Conservation (phyloP, 2,113 vertebrate species). For the Talpa occidentalis region DNA sequence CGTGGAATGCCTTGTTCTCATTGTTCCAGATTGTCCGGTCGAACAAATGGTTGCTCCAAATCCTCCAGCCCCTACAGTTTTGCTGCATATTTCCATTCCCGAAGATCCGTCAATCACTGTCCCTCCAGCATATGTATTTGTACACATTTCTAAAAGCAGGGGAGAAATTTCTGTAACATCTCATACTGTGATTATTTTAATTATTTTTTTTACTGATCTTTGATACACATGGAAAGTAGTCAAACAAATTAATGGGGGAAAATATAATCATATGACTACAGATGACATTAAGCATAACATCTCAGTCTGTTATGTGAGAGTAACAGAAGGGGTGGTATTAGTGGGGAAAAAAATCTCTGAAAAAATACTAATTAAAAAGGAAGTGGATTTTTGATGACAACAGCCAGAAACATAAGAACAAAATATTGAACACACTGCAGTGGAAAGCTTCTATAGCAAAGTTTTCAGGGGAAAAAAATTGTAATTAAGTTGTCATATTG, state of each 20-base stretch:
- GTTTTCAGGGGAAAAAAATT: background rate
- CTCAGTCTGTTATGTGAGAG: background rate
- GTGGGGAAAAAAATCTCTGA: background rate
- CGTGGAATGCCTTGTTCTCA: conserved; percentile 66
- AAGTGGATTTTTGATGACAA: background rate
- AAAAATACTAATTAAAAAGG: background rate
- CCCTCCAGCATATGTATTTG: conserved; percentile 52
- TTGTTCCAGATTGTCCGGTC: background rate
- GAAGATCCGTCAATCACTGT: conserved; percentile 41
- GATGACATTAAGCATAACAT: background rate
- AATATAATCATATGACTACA: background rate
- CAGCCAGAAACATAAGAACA: background rate
- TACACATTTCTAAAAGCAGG: conserved; percentile 66
- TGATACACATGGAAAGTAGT: background rate
- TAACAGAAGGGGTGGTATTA: background rate
- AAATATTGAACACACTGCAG: background rate
- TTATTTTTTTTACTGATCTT: background rate
- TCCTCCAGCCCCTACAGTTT: background rate
- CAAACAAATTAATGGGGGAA: background rate
- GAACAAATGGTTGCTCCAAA: background rate
- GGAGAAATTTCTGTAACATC: background rate
- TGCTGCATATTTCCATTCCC: conserved; percentile 54
- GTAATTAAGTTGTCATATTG: background rate
- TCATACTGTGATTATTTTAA: background rate
- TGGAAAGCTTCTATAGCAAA: background rate